Conservation (phyloP, 2,888 invertebrate species). For the Callinectes sapidus region DNA sequence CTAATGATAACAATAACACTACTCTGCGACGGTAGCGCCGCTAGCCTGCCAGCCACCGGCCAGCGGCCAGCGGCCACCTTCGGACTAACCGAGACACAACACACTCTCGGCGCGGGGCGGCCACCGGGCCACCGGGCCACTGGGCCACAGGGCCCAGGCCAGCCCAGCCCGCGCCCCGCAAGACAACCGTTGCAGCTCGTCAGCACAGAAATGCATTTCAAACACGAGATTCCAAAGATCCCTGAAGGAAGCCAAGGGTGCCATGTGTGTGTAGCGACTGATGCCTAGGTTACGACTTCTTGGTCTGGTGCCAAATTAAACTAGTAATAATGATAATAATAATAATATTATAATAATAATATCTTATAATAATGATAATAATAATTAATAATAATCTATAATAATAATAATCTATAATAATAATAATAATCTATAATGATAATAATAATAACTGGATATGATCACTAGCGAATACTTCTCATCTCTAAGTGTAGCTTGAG, state of each 20-base stretch:
- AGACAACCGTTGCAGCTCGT: constrained; percentile 61
- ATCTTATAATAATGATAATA: not conserved
- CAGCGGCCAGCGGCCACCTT: too few species aligned
- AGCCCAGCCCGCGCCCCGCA: constrained; percentile 36
- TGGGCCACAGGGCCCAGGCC: not conserved
- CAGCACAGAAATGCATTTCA: constrained; percentile 62
- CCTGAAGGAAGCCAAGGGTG: constrained; percentile 54
- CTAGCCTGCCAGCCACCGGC: too few species aligned
- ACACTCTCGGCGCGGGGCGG: not conserved
- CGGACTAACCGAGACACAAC: too few species aligned
- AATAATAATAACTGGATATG: constrained; percentile 51
- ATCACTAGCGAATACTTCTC: constrained; percentile 61
- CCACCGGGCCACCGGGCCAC: not conserved
- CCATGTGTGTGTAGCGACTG: constrained; percentile 60
- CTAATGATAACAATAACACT: not conserved
- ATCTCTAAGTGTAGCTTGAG: constrained; percentile 60
- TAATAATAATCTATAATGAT: not conserved
- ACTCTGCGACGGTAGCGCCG: not conserved
- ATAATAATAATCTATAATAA: not conserved
- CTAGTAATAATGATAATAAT: constrained; percentile 49
- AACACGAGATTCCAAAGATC: constrained; percentile 62
- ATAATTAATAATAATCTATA: not conserved
- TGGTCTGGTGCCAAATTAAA: constrained; percentile 66
- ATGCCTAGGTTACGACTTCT: constrained; percentile 57
- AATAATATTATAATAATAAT: not conserved